Base-by-base conservation (phyloP, 2,888 invertebrate genomes). In the Saturnia pavonia region DNA sequence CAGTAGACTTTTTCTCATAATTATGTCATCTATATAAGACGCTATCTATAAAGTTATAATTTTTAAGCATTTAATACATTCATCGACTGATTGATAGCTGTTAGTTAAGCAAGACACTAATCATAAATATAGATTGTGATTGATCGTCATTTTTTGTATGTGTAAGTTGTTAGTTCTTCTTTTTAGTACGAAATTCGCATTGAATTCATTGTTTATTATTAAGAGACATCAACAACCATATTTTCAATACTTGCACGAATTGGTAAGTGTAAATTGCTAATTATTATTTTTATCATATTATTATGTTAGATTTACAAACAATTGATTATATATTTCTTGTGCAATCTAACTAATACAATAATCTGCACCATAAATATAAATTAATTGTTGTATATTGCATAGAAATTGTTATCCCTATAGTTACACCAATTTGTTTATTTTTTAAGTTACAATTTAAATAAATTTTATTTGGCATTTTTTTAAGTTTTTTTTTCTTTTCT, bases 51-150 rank as follows among this genome's bases (percentile, higher is more conserved):
- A 83, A 84, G 81, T 85, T 88, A 83, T 86, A 82, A 81, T 83
- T 86, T 82, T 88, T 90, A 60, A 90, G 91, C 90, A 85, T 87
- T 87, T 85, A 86, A 83, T 83, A 80, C 82, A 87, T 79, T 87
- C 84, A 84, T 90, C 80, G 90, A 91, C 90, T 90, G 90, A 90
- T 83, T 81, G 80, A 82, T 85, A 82, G n/a, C n/a, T n/a, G n/a
- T n/a, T n/a, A n/a, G 82, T 86, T 85, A 86, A 84, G 84, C 85
- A 85, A 84, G 84, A 85, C 82, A 40, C 51, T 70, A 65, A 54
- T 65, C 51, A 81, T 75, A 74, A 78, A 75, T 75, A 73, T 74
- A 78, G 73, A 72, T 78, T 82, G 81, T 78, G 81, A 81, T 85
- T 84, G 78, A 82, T 82, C 74, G 71, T 80, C 75, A 74, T 80